Evolutionary conservation across 2,797 vertebrate genomes (phyloP).

Genomic region (Capromys pilorides): DNA sequence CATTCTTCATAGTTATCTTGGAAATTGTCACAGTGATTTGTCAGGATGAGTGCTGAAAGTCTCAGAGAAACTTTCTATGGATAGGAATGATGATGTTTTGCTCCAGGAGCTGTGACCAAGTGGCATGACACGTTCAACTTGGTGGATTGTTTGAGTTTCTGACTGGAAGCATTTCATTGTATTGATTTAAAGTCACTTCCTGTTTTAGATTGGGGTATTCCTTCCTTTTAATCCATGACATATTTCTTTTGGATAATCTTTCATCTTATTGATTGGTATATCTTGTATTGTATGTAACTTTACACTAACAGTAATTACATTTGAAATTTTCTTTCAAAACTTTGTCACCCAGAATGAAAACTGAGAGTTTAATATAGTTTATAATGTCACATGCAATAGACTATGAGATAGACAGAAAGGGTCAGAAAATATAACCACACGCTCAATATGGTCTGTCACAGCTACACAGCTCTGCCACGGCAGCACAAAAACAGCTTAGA

Average conservation of each 20-base stretch:
- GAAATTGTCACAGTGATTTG: neutral
- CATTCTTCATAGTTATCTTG: neutral
- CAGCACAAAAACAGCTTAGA: neutral
- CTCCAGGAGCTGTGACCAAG: neutral
- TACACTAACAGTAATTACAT: neutral
- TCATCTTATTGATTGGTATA: neutral
- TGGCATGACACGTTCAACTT: neutral
- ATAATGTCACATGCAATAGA: neutral
- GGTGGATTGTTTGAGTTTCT: neutral
- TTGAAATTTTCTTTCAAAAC: neutral
- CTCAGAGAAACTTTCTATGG: neutral
- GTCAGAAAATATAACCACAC: neutral
- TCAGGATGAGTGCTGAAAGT: neutral
- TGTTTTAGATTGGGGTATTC: neutral
- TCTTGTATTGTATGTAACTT: constrained; percentile 32
- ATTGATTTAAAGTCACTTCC: neutral
- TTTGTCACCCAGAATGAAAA: neutral
- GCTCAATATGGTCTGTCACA: neutral
- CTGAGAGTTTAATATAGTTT: neutral
- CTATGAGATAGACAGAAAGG: neutral
- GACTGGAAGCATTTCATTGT: neutral
- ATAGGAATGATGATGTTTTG: neutral
- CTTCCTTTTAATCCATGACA: neutral
- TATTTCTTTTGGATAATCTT: constrained; percentile 2
- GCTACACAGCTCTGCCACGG: neutral